Evolutionary conservation across 2,797 vertebrate genomes (phyloP).

Genomic region (Gallinago stenura): DNA sequence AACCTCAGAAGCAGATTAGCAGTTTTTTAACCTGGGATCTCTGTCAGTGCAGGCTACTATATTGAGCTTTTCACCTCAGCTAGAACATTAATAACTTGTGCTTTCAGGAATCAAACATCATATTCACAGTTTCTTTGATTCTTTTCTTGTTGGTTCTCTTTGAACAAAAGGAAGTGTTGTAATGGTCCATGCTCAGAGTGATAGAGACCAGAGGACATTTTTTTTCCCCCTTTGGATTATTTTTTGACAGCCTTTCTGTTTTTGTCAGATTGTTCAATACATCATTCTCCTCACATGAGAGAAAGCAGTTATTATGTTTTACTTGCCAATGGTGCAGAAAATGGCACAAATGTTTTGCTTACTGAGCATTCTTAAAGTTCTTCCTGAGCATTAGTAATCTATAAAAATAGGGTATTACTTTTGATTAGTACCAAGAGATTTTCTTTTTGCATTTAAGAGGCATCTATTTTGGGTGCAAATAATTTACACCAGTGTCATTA

Average conservation of each 20-base stretch:
- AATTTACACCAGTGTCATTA: background rate
- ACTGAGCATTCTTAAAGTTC: constrained; percentile 50
- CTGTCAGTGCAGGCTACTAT: background rate
- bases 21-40: background rate
- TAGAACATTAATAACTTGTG: background rate
- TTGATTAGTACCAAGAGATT: constrained; percentile 19
- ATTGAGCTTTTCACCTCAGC: background rate
- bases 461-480: constrained; percentile 2
- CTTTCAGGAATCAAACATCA: constrained; percentile 17
- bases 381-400: background rate
- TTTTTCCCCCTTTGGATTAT: background rate
- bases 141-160: background rate
- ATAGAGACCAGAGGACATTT: background rate
- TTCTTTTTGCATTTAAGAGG: background rate
- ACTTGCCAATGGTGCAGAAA: constrained; percentile 46
- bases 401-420: constrained; percentile 12
- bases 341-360: constrained; percentile 61
- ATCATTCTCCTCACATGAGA: constrained; percentile 16
- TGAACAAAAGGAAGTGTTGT: background rate
- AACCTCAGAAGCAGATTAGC: background rate
- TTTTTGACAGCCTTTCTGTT: constrained; percentile 4
- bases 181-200: background rate
- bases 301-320: constrained; percentile 24
- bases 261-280: constrained; percentile 47
- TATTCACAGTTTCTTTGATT: background rate